These are phyloP conservation scores for Kobus ellipsiprymnus DNA, from an alignment of 2,113 vertebrate species.

Conservation along the genomic window DNA sequence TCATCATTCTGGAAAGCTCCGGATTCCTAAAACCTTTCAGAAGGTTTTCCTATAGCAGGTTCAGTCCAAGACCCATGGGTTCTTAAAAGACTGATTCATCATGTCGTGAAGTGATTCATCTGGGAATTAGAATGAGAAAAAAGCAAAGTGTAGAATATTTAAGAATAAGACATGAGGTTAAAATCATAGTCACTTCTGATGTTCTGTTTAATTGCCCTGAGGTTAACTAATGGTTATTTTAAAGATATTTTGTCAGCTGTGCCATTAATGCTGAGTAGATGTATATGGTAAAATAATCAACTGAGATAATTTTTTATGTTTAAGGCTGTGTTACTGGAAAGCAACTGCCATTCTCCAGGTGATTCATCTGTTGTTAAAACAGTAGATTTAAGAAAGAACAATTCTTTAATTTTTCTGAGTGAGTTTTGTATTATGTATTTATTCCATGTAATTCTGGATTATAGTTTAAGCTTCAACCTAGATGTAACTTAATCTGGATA, in stretches of 20 bases:
- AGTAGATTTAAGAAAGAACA: neutral
- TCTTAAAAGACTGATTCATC: neutral
- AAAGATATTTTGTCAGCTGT: neutral
- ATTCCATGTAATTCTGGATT: neutral
- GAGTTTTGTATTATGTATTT: neutral
- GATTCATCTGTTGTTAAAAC: neutral
- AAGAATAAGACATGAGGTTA: neutral
- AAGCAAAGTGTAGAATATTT: constrained; percentile 8
- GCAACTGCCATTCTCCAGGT: neutral
- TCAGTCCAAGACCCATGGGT: neutral
- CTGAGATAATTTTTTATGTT: neutral
- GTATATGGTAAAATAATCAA: neutral
- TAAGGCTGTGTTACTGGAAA: neutral
- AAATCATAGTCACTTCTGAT: neutral
- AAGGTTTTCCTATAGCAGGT: neutral
- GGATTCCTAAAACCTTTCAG: neutral
- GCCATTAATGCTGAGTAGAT: neutral
- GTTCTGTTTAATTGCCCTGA: neutral
- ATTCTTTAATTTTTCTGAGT: neutral
- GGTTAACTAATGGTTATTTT: constrained; percentile 10
- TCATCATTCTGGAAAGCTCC: neutral
- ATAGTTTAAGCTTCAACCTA: neutral
- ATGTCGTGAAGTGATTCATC: neutral
- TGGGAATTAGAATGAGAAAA: neutral
- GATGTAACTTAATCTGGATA: neutral